Evolutionary conservation across 2,113 vertebrate species (phyloP), one percentile per base, ranked within the genome.

Genomic region (Cololabis saira): DNA sequence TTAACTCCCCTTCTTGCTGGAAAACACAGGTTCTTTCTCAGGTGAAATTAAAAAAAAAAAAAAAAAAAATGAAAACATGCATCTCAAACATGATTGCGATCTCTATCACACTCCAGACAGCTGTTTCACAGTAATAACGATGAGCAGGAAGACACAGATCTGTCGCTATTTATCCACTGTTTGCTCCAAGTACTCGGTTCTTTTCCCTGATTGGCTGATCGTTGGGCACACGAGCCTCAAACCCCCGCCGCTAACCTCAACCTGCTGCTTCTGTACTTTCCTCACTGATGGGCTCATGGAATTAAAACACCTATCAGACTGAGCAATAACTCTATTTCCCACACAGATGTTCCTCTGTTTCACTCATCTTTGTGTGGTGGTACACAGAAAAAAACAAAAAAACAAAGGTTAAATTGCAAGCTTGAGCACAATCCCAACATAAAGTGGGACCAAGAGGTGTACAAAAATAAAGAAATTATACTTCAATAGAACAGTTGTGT

Each of bases 381-480:
- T 43, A 22, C 48, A 42, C 44, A 47, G 33, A 61, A 59, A 19
- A 56, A 61, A 61, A 49, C 30, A 69, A 63, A 8, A 48, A 70
- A 79, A 74, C 16, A 30, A 51, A 78, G 61, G 50, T 53, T 62
- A 14, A 64, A 49, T 24, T 56, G 68, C 64, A 54, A 81, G 64
- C 59, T 72, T 33, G 50, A 75, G 61, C 63, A 41, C 61, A 75
- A 68, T 82, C 81, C 82, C 84, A 71, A 82, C 74, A 40, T 33
- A 85, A 87, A 66, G 45, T 21, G 80, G 82, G 83, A 87, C 50
- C 33, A 40, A 74, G 69, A 75, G 64, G 78, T 78, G 74, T 90
- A 92, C 58, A 91, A 92, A 92, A 91, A 91, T 86, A 88, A 92
- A 90, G 42, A 83, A 90, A 78, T 84, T 58, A 86, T 72, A 88